Percentiles rank a stretch among this genome's conserved stretches.
Conservation (phyloP, 30 jellyfish, hydroid and myxozoan genomes). For the Chironex yamaguchii region DNA sequence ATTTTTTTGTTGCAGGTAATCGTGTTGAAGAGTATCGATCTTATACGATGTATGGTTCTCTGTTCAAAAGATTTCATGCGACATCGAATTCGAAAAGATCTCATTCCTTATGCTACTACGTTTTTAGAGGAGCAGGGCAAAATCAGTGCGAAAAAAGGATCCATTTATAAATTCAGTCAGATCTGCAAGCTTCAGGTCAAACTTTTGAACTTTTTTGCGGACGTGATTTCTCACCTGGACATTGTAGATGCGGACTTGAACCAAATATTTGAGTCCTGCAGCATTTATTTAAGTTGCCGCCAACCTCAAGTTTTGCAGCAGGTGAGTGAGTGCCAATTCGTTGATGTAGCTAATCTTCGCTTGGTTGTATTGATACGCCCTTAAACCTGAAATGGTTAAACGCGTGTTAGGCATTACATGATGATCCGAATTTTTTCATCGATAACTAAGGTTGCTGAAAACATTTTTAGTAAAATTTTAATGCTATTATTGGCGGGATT, state of each 20-base stretch:
- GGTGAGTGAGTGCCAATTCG: conserved; percentile 29
- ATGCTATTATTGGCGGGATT: no score
- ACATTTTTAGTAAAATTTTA: no score
- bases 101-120: conserved; percentile 71
- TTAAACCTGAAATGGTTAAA: no score
- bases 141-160: conserved; percentile 34
- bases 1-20: conserved; percentile 65
- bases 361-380: no score
- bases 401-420: no score
- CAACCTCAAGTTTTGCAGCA: conserved; percentile 77
- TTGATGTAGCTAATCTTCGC: no score
- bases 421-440: no score
- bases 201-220: conserved; percentile 56
- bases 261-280: conserved; percentile 23
- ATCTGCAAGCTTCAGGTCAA: conserved; percentile 57
- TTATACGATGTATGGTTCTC: conserved; percentile 57
- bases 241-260: conserved; percentile 55
- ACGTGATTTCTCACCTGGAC: conserved; percentile 67
- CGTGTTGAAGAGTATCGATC: conserved; percentile 72
- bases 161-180: conserved; percentile 59
- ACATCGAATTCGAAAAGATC: conserved; percentile 83
- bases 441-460: no score
- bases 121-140: conserved; percentile 50
- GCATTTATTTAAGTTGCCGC: conserved; percentile 70
- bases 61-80: conserved; percentile 92